A percentile compares a stretch with the other conserved stretches of the same genome.
phyloP scores from a whole-genome alignment of 2,888 invertebrate genomes.

The Drosophila anomalata region DNA sequence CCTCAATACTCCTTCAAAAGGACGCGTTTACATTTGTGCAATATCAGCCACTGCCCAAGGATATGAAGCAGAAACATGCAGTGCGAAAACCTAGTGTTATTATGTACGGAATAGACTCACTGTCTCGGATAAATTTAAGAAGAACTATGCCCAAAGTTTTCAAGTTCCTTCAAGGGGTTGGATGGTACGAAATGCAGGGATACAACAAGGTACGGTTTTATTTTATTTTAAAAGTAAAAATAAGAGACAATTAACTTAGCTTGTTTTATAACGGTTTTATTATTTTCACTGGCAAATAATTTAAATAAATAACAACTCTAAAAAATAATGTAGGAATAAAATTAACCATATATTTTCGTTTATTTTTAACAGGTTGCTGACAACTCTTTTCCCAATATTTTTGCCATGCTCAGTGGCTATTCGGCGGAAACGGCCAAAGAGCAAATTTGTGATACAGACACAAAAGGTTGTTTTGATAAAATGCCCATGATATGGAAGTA shows the following conservation, averaged over 20 bases:
- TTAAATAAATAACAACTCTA: not conserved
- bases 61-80: not conserved
- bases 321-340: not conserved
- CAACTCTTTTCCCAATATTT: conserved; percentile 94
- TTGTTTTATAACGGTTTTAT: not conserved
- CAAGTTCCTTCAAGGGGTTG: conserved; percentile 86
- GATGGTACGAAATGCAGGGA: conserved; percentile 89
- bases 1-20: conserved; percentile 23
- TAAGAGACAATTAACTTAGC: no score
- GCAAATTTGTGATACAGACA: conserved; percentile 83
- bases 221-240: not conserved
- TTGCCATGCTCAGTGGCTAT: conserved; percentile 90
- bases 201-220: conserved; percentile 86
- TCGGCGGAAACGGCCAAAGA: conserved; percentile 84
- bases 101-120: conserved; percentile 91
- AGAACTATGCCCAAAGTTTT: conserved; percentile 90
- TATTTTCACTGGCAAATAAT: not conserved
- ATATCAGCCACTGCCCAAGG: conserved; percentile 13
- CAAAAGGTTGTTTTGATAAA: conserved; percentile 86
- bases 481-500: conserved; percentile 91
- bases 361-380: conserved; percentile 87
- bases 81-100: conserved; percentile 86
- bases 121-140: conserved; percentile 90
- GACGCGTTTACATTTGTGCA: conserved; percentile 40
- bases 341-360: not conserved